Evolutionary conservation across 1,140 invertebrate genomes (phyloP).

Genomic region (Cheumatopsyche charites): DNA sequence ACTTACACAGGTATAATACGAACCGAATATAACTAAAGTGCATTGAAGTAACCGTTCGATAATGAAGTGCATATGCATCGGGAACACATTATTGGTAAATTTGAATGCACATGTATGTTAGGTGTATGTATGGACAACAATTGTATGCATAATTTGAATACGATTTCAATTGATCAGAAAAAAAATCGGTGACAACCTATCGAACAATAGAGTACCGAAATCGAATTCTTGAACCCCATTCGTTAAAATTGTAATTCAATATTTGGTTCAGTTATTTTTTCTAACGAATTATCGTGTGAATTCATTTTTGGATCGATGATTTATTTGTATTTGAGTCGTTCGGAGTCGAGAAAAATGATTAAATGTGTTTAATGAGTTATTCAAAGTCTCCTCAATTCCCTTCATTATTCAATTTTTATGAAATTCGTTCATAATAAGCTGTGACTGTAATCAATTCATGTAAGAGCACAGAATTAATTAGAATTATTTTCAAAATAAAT

Average conservation of each 20-base stretch:
- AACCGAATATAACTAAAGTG: neutral
- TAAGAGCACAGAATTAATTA: too few relatives aligned
- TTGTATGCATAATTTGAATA: slow-evolving; percentile 36
- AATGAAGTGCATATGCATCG: neutral
- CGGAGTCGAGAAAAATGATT: too few relatives aligned
- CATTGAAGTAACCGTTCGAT: neutral
- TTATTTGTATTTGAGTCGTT: too few relatives aligned
- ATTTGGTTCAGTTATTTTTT: neutral
- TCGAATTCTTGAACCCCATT: slow-evolving; percentile 26
- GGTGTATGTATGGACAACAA: neutral
- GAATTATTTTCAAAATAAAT: too few relatives aligned
- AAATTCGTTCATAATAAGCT: too few relatives aligned
- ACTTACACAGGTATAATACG: neutral
- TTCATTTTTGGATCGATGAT: too few relatives aligned
- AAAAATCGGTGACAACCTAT: neutral
- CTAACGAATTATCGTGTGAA: too few relatives aligned
- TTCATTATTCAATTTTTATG: too few relatives aligned
- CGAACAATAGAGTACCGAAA: slow-evolving; percentile 20
- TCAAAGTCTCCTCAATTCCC: too few relatives aligned
- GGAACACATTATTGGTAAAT: neutral
- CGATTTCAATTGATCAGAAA: slow-evolving; percentile 41
- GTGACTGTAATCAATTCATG: too few relatives aligned
- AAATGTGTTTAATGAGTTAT: too few relatives aligned
- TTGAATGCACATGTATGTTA: neutral
- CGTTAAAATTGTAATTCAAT: slow-evolving; percentile 28